Base-by-base conservation (phyloP, 2,797 vertebrate species). In the Aulostomus chinensis region DNA sequence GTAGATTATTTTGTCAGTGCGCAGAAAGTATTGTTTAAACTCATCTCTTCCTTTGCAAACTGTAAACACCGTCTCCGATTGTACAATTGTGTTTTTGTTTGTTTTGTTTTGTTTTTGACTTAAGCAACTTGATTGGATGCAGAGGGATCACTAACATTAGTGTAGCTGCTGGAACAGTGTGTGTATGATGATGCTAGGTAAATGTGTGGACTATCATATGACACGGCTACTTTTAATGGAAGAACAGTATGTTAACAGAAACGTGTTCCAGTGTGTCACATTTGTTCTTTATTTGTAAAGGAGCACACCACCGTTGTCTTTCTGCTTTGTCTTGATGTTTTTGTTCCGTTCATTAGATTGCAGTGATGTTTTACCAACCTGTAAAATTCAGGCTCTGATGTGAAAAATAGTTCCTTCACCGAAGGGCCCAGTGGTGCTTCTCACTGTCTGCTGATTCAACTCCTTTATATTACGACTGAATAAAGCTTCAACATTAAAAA, bases 391-490 rank as follows among this genome's bases (percentile, higher is more conserved):
- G 63, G 64, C 74, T 74, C 58, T 73, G 55, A 71, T 75, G 63
- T 80, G 72, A 72, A 72, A 73, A 70, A 48, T 67, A 26, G 64
- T 62, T 58, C 56, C 55, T 48, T 69, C 47, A 49, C 49, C 11
- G 26, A 53, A 58, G 58, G 65, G 49, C 66, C 40, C 56, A 57
- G 63, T 45, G 58, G 53, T 69, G 67, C 73, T 72, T 81, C 69
- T 83, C 68, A 83, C 72, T 56, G 58, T 88, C 78, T 80, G 70
- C 85, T 78, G 68, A 80, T 83, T 85, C 58, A 73, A 66, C 78
- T 81, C 81, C 85, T 90, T 88, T 89, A 81, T 90, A 88, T 81
- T 84, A 81, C 69, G 71, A 85, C 80, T 76, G 50, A 90, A 90
- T 90, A 90, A 91, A 91, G 74, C 49, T 83, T 61, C 54, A 72